Percentiles rank a stretch among this genome's conserved stretches.
Evolutionary conservation across 2,113 vertebrate species (phyloP).

Genomic region (Oxyruncus cristatus): DNA sequence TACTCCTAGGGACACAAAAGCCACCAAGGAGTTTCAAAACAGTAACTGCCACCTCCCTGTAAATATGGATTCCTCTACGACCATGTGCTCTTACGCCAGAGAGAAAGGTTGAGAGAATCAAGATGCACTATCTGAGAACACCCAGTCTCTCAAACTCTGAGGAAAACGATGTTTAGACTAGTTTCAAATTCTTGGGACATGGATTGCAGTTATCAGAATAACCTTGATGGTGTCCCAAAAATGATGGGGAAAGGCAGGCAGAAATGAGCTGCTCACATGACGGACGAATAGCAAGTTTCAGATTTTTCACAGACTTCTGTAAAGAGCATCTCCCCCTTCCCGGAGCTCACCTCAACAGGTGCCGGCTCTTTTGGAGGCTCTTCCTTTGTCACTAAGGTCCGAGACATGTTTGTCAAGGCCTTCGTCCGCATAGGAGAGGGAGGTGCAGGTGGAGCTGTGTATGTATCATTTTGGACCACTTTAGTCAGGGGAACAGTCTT

Average conservation of each 20-base stretch:
- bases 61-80: background rate
- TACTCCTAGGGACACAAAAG: background rate
- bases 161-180: background rate
- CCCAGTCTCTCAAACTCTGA: background rate
- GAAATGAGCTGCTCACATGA: background rate
- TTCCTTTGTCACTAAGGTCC: constrained; percentile 83
- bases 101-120: background rate
- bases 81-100: background rate
- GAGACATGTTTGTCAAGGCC: constrained; percentile 82
- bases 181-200: background rate
- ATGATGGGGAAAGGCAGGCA: background rate
- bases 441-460: constrained; percentile 83
- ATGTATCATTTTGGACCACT: constrained; percentile 94
- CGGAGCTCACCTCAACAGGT: constrained; percentile 70
- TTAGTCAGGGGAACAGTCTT: constrained; percentile 90
- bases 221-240: background rate
- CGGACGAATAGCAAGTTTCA: background rate
- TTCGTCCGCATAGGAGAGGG: constrained; percentile 74
- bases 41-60: background rate
- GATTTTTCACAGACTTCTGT: background rate
- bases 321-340: background rate
- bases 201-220: background rate
- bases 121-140: background rate
- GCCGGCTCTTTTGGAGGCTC: constrained; percentile 76
- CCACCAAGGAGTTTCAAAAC: background rate